Conservation (phyloP, 2,113 vertebrate genomes). For the Heteronetta atricapilla region DNA sequence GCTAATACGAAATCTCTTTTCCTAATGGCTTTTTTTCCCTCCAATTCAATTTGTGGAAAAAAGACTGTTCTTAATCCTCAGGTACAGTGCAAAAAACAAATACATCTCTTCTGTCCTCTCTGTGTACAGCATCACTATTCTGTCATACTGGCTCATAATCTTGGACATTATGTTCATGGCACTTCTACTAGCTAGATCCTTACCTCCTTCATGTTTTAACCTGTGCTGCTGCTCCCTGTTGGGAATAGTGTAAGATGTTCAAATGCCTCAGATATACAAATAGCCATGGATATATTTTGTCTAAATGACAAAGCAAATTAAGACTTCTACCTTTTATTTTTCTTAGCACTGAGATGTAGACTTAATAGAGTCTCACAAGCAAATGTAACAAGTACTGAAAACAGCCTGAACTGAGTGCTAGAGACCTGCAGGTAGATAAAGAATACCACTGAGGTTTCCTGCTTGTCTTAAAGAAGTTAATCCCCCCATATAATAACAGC, state of each 20-base stretch:
- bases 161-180: not conserved
- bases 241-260: not conserved
- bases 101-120: not conserved
- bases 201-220: not conserved
- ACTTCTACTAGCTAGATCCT: not conserved
- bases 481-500: not conserved
- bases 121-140: not conserved
- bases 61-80: not conserved
- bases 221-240: not conserved
- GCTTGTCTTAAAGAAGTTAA: not conserved
- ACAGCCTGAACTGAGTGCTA: not conserved
- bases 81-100: not conserved
- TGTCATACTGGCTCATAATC: not conserved
- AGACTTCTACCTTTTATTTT: not conserved
- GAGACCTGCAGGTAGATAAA: not conserved
- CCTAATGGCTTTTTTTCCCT: not conserved
- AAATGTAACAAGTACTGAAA: not conserved
- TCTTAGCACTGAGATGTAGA: not conserved
- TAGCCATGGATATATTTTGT: not conserved
- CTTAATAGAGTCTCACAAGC: not conserved
- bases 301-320: not conserved
- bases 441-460: not conserved
- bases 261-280: not conserved
- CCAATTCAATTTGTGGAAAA: not conserved
- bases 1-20: not conserved